phyloP scores from a whole-genome alignment of 1,140 invertebrate genomes.

The Dolichoris vasculosae region DNA sequence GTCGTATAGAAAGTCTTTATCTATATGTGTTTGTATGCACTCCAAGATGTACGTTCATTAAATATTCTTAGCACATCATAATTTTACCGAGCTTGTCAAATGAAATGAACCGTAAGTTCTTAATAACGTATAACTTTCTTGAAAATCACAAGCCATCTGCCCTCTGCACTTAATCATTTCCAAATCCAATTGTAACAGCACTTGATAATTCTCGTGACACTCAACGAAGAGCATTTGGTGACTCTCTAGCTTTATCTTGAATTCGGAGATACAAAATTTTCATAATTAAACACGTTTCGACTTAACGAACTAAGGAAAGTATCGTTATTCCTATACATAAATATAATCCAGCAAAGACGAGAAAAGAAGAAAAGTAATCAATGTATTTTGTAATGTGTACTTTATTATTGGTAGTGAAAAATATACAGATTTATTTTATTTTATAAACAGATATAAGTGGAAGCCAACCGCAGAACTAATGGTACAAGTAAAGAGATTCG shows the following conservation, averaged over 20 bases:
- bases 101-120: background rate
- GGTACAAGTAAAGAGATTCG: background rate
- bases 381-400: background rate
- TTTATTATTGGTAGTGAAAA: background rate
- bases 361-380: background rate
- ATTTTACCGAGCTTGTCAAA: too few relatives aligned
- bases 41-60: background rate
- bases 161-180: background rate
- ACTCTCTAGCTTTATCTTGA: background rate
- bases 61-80: background rate
- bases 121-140: background rate
- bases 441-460: background rate
- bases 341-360: background rate
- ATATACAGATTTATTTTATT: background rate
- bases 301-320: background rate
- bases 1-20: background rate
- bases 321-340: too few relatives aligned
- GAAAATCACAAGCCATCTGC: background rate
- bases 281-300: constrained; percentile 5
- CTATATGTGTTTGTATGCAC: background rate
- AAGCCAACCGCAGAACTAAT: constrained; percentile 5
- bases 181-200: background rate
- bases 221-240: background rate
- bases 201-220: background rate
- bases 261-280: background rate